Conservation (phyloP, 1,140 invertebrate genomes). For the Drosophila athabasca region DNA sequence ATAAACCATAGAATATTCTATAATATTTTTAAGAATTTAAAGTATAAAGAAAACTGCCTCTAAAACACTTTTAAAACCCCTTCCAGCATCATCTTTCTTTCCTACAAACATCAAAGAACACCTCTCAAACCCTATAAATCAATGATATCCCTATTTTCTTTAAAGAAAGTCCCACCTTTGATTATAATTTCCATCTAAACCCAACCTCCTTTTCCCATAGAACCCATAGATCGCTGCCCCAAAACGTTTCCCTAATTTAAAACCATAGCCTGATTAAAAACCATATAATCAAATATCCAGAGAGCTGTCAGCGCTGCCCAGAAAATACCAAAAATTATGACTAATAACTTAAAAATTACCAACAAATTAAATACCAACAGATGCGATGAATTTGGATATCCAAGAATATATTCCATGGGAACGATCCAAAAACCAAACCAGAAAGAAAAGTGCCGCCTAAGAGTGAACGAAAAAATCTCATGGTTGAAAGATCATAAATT, state of each 20-base stretch:
- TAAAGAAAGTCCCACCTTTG: no score
- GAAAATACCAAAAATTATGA: slow-evolving; percentile 70
- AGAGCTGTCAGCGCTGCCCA: slow-evolving; percentile 50
- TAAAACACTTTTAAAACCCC: no score
- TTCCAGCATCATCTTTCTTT: no score
- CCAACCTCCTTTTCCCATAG: no score
- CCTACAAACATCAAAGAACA: no score
- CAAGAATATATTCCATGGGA: slow-evolving; percentile 42
- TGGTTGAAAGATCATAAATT: slow-evolving; percentile 70
- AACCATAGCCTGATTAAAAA: slow-evolving; percentile 27
- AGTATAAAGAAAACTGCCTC: no score
- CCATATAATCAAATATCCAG: slow-evolving; percentile 40
- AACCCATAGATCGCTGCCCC: no score
- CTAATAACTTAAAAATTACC: slow-evolving; percentile 74
- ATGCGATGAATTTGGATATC: slow-evolving; percentile 45
- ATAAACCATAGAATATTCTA: no score
- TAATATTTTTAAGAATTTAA: no score
- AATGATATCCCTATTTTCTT: no score
- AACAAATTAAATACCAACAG: slow-evolving; percentile 69
- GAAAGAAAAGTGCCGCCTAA: slow-evolving; percentile 48
- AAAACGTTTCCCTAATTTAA: background rate
- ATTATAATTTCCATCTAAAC: background rate
- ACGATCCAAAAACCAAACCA: slow-evolving; percentile 21
- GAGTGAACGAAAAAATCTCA: slow-evolving; percentile 44
- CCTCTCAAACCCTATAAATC: no score